Evolutionary conservation across 2,113 vertebrate species (phyloP), one percentile per base, ranked within the genome.

Genomic region (Labrus mixtus): DNA sequence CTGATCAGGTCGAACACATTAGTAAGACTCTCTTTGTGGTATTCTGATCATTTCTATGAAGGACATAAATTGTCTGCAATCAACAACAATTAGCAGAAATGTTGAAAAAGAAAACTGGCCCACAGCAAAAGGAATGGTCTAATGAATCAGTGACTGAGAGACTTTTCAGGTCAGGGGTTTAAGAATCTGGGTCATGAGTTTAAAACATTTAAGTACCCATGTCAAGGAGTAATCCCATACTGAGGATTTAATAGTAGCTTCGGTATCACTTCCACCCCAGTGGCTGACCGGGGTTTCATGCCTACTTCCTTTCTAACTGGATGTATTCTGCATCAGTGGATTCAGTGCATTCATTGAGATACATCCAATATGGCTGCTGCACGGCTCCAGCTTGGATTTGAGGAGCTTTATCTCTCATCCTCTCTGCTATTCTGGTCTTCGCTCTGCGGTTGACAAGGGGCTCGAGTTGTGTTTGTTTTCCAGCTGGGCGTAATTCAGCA

Each of bases 401-500:
- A 56, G 67, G 59, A 74, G 71, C 46, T 72, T 79, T 81, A 70
- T 71, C 64, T 73, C 64, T 0, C 73, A 48, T 76, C 57, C 76
- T 68, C 57, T 62, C 63, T 57, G 56, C 59, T 51, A 5, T 62
- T 70, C 39, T 54, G 23, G 16, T 65, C 61, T 37, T 55, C 8
- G 0, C 71, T 76, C 67, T 2, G 36, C 16, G 67, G 58, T 43
- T 79, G 54, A 80, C 29, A n/a, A 68, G 70, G 54, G 75, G 68
- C 51, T 84, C 2, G 8, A 41, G 54, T 16, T 63, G 41, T 36
- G 63, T 83, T 84, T 83, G 78, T 82, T 74, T 84, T 90, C 84
- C 81, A 89, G 78, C 76, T 84, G 84, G 79, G 73, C 69, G 68
- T 73, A 64, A 80, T 78, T 84, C 86, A 87, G 39, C 80, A 69